A percentile compares a stretch with the other conserved stretches of the same genome.
phyloP scores from a whole-genome alignment of 2,888 invertebrate species.

The Chaetogeoica ovagalla region DNA sequence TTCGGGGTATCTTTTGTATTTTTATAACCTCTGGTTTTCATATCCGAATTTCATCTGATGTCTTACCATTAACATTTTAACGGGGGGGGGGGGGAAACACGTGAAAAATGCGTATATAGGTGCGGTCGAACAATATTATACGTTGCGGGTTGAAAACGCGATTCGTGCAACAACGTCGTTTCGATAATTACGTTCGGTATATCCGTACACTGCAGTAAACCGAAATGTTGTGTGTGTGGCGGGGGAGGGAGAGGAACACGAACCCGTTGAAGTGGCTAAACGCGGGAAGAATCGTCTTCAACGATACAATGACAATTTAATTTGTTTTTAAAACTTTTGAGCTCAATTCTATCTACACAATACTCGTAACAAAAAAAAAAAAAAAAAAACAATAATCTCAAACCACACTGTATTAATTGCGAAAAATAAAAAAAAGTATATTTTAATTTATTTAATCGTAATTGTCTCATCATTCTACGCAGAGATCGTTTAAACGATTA shows the following conservation, averaged over 20 bases:
- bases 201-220: not conserved
- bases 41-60: conserved; percentile 15
- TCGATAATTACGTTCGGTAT: not conserved
- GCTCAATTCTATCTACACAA: not conserved
- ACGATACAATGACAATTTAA: not conserved
- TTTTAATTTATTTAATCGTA: too few relatives aligned
- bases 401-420: too few relatives aligned
- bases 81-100: not conserved
- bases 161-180: not conserved
- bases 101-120: conserved; percentile 14
- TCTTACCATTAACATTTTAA: conserved; percentile 17
- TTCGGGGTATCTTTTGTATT: conserved; percentile 12
- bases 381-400: not conserved
- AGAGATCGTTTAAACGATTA: too few relatives aligned
- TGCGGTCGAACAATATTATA: conserved; percentile 5
- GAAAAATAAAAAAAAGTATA: too few relatives aligned
- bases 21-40: not conserved
- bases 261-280: not conserved
- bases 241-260: too few relatives aligned
- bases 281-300: not conserved
- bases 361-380: not conserved
- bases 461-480: too few relatives aligned
- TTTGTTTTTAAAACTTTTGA: too few relatives aligned
- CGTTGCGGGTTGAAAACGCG: not conserved
- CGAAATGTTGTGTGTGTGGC: not conserved